phyloP scores from a whole-genome alignment of 1,140 invertebrate genomes.

The Frieseomelitta varia region DNA sequence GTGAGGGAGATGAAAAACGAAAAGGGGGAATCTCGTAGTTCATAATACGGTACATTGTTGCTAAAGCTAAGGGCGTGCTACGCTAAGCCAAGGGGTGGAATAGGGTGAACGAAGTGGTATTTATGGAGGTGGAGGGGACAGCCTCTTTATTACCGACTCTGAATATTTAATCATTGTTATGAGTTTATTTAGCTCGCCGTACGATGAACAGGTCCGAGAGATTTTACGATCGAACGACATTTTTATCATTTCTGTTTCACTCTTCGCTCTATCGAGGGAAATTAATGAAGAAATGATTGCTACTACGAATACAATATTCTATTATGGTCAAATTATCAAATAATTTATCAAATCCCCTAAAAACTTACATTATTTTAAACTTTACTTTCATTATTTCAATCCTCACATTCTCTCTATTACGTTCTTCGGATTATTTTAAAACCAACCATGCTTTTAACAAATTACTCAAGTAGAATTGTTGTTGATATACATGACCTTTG shows the following conservation, averaged over 20 bases:
- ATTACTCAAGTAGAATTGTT: neutral
- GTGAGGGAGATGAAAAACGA: slow-evolving; percentile 48
- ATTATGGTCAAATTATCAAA: neutral
- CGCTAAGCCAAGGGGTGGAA: slow-evolving; percentile 65
- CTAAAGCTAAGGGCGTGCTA: slow-evolving; percentile 71
- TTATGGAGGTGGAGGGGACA: slow-evolving; percentile 60
- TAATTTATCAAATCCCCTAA: neutral
- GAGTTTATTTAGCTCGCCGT: slow-evolving; percentile 72
- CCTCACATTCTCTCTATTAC: neutral
- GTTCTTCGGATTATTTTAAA: neutral
- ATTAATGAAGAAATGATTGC: slow-evolving; percentile 11
- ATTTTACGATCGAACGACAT: slow-evolving; percentile 44
- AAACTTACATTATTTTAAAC: neutral
- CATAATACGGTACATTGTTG: slow-evolving; percentile 76
- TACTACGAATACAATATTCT: neutral
- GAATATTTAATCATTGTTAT: slow-evolving; percentile 79
- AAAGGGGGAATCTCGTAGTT: slow-evolving; percentile 60
- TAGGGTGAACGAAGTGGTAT: slow-evolving; percentile 66
- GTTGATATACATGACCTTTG: neutral
- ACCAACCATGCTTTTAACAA: no score
- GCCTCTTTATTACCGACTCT: slow-evolving; percentile 74
- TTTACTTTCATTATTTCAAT: neutral
- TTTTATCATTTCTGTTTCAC: neutral
- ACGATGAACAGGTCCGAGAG: slow-evolving; percentile 24
- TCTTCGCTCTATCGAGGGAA: neutral